These are phyloP conservation scores for Chaunax sp. DNA, from an alignment of 2,797 vertebrate genomes.

Conservation along the genomic window DNA sequence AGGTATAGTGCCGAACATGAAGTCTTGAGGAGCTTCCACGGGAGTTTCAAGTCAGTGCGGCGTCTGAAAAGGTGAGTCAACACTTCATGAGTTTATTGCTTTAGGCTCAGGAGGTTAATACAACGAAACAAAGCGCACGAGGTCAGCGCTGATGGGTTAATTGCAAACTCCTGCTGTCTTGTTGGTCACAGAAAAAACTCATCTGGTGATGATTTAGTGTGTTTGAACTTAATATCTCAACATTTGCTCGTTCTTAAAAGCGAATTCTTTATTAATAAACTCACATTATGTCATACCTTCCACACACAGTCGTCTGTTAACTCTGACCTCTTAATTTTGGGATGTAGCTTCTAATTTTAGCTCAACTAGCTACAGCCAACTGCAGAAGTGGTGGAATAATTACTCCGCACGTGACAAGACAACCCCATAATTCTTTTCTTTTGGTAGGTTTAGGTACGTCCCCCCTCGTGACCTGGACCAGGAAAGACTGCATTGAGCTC, in stretches of 20 bases:
- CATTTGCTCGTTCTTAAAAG: no score
- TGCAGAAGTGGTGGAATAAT: not conserved
- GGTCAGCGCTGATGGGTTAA: not conserved
- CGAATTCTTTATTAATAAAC: no score
- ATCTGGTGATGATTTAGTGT: not conserved
- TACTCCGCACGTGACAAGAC: conserved; percentile 4
- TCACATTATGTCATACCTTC: no score
- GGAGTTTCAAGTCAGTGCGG: conserved; percentile 1
- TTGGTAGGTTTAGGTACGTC: not conserved
- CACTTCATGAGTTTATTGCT: not conserved
- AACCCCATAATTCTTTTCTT: accelerated
- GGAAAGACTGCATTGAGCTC: not conserved
- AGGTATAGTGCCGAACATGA: conserved; percentile 26
- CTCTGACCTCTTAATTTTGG: conserved; percentile 14
- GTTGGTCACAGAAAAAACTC: not conserved
- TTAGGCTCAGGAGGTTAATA: not conserved
- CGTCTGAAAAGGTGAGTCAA: conserved; percentile 37
- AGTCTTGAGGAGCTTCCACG: not conserved
- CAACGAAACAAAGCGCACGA: not conserved
- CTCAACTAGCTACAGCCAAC: not conserved
- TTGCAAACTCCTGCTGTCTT: not conserved
- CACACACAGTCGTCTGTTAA: no score
- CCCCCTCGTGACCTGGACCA: not conserved
- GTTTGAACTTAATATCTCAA: no score
- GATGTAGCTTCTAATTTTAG: conserved; percentile 26